Percentiles rank a stretch among this genome's conserved stretches.
phyloP scores from a whole-genome alignment of 64 coral and sea anemone genomes.

The Actinia tenebrosa region DNA sequence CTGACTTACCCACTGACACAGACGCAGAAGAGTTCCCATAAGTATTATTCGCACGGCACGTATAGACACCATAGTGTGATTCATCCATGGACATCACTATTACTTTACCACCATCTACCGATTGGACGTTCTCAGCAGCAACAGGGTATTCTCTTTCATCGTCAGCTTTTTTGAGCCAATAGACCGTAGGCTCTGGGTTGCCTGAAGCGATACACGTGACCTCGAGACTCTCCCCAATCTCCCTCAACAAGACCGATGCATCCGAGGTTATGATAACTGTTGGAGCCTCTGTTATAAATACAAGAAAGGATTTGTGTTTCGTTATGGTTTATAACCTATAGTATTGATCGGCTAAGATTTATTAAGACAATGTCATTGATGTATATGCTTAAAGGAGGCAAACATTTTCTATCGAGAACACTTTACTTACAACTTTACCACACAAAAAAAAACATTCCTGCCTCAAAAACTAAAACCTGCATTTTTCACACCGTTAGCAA shows the following conservation, averaged over 20 bases:
- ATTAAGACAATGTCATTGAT: not conserved
- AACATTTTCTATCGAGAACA: not conserved
- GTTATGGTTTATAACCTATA: no score
- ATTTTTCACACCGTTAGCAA: no score
- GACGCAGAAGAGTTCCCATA: constrained; percentile 28
- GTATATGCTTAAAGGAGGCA: not conserved
- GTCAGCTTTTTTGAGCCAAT: constrained; percentile 34
- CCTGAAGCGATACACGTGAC: constrained; percentile 31
- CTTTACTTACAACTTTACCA: not conserved
- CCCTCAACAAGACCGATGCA: not conserved
- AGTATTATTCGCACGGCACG: constrained; percentile 24
- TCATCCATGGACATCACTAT: constrained; percentile 9
- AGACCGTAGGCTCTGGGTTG: constrained; percentile 36
- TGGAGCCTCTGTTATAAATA: constrained; percentile 24
- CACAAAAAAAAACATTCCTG: not conserved
- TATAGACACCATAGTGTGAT: constrained; percentile 34
- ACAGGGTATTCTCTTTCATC: not conserved
- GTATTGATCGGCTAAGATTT: no score
- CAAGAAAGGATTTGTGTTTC: not conserved
- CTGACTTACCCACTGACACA: constrained; percentile 25
- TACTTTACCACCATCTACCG: not conserved
- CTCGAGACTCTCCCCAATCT: constrained; percentile 20
- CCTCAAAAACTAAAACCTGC: not conserved
- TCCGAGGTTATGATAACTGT: not conserved
- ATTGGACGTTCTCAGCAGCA: constrained; percentile 1